These are phyloP conservation scores for Lamproptera curius DNA, from an alignment of 2,888 invertebrate genomes.

Conservation along the genomic window DNA sequence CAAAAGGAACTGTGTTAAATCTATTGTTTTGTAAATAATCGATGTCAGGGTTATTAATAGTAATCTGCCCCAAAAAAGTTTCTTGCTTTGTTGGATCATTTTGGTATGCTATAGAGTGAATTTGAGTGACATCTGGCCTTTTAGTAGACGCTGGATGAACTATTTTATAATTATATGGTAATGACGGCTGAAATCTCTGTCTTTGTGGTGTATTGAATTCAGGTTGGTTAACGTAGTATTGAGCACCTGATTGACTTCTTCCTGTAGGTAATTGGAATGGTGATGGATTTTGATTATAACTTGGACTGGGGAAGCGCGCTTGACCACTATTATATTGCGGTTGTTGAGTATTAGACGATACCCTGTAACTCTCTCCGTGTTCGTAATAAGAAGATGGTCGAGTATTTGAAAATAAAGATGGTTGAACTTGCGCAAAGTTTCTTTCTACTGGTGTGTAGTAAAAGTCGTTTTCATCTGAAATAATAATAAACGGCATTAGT, in stretches of 20 bases:
- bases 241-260: conserved; percentile 66
- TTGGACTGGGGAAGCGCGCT: conserved; percentile 64
- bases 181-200: conserved; percentile 60
- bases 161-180: conserved; percentile 67
- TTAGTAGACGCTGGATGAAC: conserved; percentile 71
- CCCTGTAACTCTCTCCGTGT: conserved; percentile 57
- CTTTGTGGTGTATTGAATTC: conserved; percentile 57
- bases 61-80: conserved; percentile 80
- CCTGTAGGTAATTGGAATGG: conserved; percentile 70
- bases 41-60: conserved; percentile 78
- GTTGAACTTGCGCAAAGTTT: conserved; percentile 75
- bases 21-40: conserved; percentile 65
- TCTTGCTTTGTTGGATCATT: conserved; percentile 80
- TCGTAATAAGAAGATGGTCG: conserved; percentile 58
- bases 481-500: no score
- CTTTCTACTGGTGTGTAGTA: conserved; percentile 71
- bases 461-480: conserved; percentile 68
- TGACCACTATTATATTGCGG: conserved; percentile 57
- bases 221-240: conserved; percentile 69
- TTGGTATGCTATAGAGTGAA: conserved; percentile 76
- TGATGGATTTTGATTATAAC: conserved; percentile 70
- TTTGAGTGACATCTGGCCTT: conserved; percentile 76
- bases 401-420: conserved; percentile 62
- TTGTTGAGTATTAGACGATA: conserved; percentile 51
- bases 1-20: conserved; percentile 68